Evolutionary conservation across 2,797 vertebrate genomes (phyloP).

Genomic region (Pipistrellus pipistrellus): DNA sequence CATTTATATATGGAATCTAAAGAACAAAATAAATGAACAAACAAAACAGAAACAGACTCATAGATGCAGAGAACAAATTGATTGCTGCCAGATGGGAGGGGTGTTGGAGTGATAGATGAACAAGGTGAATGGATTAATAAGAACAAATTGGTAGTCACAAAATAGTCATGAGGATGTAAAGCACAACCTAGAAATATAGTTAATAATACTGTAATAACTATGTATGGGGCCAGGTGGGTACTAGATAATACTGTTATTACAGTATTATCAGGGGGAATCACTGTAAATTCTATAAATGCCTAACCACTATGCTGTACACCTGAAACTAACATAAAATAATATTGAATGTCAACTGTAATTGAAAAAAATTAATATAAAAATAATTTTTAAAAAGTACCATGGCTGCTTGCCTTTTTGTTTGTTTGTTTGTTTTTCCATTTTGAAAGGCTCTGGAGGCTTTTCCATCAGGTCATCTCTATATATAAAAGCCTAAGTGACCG

Average conservation of each 20-base stretch:
- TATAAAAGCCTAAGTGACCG: too few species aligned
- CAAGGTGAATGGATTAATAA: not conserved
- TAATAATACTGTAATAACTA: not conserved
- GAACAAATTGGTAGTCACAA: not conserved
- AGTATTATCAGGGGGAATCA: not conserved
- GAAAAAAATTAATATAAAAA: not conserved
- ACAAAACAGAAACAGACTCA: not conserved
- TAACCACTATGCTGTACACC: too few species aligned
- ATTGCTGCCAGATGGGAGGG: not conserved
- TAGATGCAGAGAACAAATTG: not conserved
- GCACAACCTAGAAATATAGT: not conserved
- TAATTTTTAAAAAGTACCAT: not conserved
- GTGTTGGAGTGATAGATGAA: not conserved
- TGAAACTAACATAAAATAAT: too few species aligned
- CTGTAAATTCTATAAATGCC: too few species aligned
- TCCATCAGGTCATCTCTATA: not conserved
- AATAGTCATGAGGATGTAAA: not conserved
- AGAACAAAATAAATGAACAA: not conserved
- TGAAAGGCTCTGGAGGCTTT: not conserved
- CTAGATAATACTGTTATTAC: too few species aligned
- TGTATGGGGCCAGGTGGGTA: not conserved
- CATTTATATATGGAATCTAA: not conserved
- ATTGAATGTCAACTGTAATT: not conserved
- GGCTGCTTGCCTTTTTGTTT: not conserved
- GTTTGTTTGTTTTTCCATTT: not conserved